Conservation (phyloP, 2,113 vertebrate genomes). For the Nerophis ophidion region DNA sequence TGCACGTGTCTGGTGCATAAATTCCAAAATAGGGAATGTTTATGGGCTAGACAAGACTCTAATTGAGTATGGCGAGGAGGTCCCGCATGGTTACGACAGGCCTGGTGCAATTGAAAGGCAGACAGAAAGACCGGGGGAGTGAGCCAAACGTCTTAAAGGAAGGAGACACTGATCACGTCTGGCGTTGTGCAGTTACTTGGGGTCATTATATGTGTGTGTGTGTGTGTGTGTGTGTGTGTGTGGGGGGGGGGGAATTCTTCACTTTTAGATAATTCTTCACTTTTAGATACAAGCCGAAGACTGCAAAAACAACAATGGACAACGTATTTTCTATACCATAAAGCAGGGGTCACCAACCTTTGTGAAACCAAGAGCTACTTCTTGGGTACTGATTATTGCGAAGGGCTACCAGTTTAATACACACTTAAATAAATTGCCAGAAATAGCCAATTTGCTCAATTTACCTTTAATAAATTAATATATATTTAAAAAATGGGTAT, state of each 20-base stretch:
- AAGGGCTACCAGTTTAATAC: too few relatives aligned
- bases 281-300: neutral
- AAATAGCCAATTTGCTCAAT: too few relatives aligned
- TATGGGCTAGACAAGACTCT: slow-evolving; percentile 39
- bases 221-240: too few relatives aligned
- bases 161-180: slow-evolving; percentile 6
- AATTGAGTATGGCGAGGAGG: slow-evolving; percentile 29
- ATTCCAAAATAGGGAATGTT: slow-evolving; percentile 48
- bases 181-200: neutral
- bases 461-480: too few relatives aligned
- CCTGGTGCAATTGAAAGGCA: slow-evolving; percentile 27
- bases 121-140: neutral
- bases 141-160: neutral
- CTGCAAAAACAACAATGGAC: slow-evolving; percentile 55
- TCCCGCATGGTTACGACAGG: slow-evolving; percentile 21
- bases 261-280: neutral
- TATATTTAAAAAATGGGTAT: too few relatives aligned
- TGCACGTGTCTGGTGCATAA: slow-evolving; percentile 33
- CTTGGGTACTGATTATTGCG: too few relatives aligned
- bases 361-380: too few relatives aligned
- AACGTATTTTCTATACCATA: slow-evolving; percentile 1
- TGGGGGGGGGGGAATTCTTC: neutral
- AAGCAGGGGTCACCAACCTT: neutral
- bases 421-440: too few relatives aligned
- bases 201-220: neutral